Evolutionary conservation across 92 coral and sea anemone species (phyloP), one percentile per base, ranked within the genome.

Genomic region (Desmophyllum pertusum): DNA sequence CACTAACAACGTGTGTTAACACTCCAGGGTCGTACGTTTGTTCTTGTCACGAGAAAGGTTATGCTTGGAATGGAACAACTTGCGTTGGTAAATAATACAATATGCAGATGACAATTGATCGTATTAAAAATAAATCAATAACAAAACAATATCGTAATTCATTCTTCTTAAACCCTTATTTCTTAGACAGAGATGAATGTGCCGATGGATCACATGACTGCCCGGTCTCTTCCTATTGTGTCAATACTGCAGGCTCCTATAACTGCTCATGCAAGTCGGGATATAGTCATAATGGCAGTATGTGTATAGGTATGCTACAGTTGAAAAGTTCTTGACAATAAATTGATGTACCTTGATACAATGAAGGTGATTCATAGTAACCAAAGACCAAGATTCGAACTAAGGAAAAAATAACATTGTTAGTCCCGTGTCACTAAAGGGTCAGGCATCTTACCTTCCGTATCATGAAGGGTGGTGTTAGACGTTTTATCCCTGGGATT

Each of bases 151-250:
- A 23, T 25, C 10, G 66, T 9, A 61, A 61, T 23, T 61, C 10
- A 5, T 25, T 27, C 14, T 76, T 52, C 36, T 27, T 61, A 6
- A 36, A 39, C 29, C 36, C 43, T 42, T 0, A 0, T 78, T 15
- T 29, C n/a, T 29, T 33, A 79, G 83, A 86, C 57, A 51, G 61
- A 25, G 89, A 86, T 61, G 85, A 86, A 55, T 86, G 89, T 39
- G 59, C 62, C 27, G 5, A 35, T 2, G 65, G 33, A 10, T 4
- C 36, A 21, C 78, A 55, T 59, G 71, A 19, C 10, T 86, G 89
- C 42, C 74, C 35, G 23, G 35, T 19, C 31, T 27, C 48, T 21
- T 50, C 89, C 33, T 25, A 25, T 14, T 86, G 89, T 55, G 80
- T 50, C 45, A 86, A 86, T 33, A 79, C 74, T 5, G 64, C 5